Evolutionary conservation across 2,888 invertebrate species (phyloP), one percentile per base, ranked within the genome.

Genomic region (Chouioia cunea): DNA sequence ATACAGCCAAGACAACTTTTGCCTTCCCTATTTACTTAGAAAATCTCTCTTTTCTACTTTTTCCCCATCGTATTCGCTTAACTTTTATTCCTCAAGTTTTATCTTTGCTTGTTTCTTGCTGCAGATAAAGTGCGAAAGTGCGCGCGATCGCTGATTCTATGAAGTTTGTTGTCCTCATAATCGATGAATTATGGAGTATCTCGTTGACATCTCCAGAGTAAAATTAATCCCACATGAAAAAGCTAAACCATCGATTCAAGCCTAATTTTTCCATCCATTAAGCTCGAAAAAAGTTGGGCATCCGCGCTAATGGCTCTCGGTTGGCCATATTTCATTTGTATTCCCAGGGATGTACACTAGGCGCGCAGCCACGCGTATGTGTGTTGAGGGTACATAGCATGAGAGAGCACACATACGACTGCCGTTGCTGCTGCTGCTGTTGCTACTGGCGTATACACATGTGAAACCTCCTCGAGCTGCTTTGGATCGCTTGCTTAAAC

Each of bases 401-500:
- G 36, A 3, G 36, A 36, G 36, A 36, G 36, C 36, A 36, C 36
- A 36, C 36, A 36, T 12, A 36, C 36, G 10, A 2, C 36, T 27
- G 27, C 27, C 6, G 6, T 12, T 36, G 36, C 36, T 36, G 27
- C 27, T 27, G 6, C 36, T 36, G 36, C 36, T 36, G 10, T 1
- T 36, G 36, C 36, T 3, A 36, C 10, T 36, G 36, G 36, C 36
- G 36, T 36, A 36, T 12, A 10, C 36, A 36, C 36, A 36, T 10
- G 36, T 36, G 36, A 6, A 36, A 36, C 10, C 36, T 8, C 36
- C 73, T 70, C 58, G 58, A 64, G 52, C 53, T 58, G 59, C 53
- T 69, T 64, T 64, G 53, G 64, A 69, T 69, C 69, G 64, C 69
- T 64, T 64, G 69, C 58, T 69, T 58, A 69, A 69, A 69, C 69